These are phyloP conservation scores for Elmis aenea DNA, from an alignment of 2,888 invertebrate species.

Conservation along the genomic window DNA sequence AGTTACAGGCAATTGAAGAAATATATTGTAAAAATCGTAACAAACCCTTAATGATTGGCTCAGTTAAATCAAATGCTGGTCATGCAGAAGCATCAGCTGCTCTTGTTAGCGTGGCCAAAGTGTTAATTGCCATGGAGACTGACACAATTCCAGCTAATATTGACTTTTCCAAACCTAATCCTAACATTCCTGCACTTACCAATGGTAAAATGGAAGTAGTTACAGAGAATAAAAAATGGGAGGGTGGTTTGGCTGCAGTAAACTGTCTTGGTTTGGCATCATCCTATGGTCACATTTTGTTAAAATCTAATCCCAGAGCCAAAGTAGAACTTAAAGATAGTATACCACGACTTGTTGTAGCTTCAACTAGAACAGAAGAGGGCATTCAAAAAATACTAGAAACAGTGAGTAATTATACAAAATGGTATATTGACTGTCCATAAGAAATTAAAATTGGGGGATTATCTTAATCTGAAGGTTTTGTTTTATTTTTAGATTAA, in stretches of 20 bases:
- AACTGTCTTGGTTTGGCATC: slow-evolving; percentile 99
- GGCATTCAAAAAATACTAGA: slow-evolving; percentile 65
- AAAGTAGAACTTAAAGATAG: slow-evolving; percentile 55
- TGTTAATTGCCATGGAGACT: slow-evolving; percentile 86
- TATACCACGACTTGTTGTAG: slow-evolving; percentile 63
- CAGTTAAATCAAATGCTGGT: slow-evolving; percentile 96
- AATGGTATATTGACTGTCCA: background rate
- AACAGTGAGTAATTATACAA: slow-evolving; percentile 32
- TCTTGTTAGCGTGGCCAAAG: slow-evolving; percentile 82
- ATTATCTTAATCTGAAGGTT: too few species aligned
- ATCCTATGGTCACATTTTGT: slow-evolving; percentile 83
- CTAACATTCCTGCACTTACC: slow-evolving; percentile 77
- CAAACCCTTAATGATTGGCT: slow-evolving; percentile 81
- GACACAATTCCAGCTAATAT: slow-evolving; percentile 86
- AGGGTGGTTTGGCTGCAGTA: slow-evolving; percentile 81
- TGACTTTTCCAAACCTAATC: slow-evolving; percentile 83
- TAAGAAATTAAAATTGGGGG: too few species aligned
- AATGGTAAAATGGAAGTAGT: slow-evolving; percentile 79
- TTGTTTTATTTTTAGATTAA: slow-evolving; percentile 45
- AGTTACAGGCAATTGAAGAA: slow-evolving; percentile 86
- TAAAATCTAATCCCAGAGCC: slow-evolving; percentile 71
- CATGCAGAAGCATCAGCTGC: slow-evolving; percentile 92
- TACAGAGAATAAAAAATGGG: slow-evolving; percentile 73
- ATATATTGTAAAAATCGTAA: slow-evolving; percentile 79
- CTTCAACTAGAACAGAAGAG: slow-evolving; percentile 81